Percentiles rank a stretch among this genome's conserved stretches.
These are phyloP conservation scores for Hucho hucho DNA, from an alignment of 2,113 vertebrate species.

Conservation along the genomic window DNA sequence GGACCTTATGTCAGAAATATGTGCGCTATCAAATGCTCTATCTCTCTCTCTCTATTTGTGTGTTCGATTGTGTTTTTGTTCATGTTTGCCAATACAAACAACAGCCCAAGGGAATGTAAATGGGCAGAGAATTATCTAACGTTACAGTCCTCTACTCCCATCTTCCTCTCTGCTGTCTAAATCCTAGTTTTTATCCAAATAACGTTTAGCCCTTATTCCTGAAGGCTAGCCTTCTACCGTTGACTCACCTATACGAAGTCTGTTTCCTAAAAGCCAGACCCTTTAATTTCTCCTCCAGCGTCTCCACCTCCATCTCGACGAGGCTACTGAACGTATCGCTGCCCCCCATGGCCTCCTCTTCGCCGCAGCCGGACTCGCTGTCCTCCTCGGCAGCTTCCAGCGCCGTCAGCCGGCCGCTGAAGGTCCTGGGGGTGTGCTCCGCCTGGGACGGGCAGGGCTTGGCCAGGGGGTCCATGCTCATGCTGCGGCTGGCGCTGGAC, in stretches of 20 bases:
- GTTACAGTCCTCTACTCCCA: too few species aligned
- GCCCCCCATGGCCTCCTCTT: conserved; percentile 55
- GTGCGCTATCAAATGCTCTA: background rate
- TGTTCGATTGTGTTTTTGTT: background rate
- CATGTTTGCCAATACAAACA: background rate
- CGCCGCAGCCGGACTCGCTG: conserved; percentile 55
- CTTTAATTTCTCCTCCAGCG: conserved; percentile 83
- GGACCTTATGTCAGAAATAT: too few species aligned
- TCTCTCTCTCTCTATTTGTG: background rate
- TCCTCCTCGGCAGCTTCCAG: conserved; percentile 45
- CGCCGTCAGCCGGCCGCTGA: conserved; percentile 36
- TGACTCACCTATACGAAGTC: conserved; percentile 85
- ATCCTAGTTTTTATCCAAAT: too few species aligned
- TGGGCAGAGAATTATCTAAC: too few species aligned
- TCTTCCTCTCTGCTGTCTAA: too few species aligned
- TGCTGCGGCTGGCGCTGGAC: conserved; percentile 44
- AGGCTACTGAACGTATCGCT: conserved; percentile 41
- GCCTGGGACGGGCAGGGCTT: conserved; percentile 58
- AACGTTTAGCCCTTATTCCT: background rate
- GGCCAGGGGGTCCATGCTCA: conserved; percentile 61
- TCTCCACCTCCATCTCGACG: conserved; percentile 76
- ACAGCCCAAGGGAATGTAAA: too few species aligned
- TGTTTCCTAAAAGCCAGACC: conserved; percentile 87
- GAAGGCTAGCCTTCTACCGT: too few species aligned
- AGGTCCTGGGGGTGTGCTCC: conserved; percentile 73